Evolutionary conservation across 1,140 invertebrate species (phyloP).

Genomic region (Phymastichus coffea): DNA sequence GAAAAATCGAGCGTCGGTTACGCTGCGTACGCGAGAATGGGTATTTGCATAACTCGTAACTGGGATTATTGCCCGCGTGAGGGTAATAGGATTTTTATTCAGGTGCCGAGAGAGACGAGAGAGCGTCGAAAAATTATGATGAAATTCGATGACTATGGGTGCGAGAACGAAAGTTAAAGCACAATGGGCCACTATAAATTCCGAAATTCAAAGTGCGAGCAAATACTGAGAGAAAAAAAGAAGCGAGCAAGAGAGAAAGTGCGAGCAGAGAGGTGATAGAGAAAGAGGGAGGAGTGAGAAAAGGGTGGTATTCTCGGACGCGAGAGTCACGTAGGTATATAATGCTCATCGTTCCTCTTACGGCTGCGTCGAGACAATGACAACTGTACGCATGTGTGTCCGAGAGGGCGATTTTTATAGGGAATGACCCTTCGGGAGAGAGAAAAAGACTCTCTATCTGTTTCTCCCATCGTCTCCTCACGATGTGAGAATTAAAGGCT

Average conservation of each 20-base stretch:
- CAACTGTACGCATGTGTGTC: background rate
- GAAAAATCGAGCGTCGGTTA: too few species aligned
- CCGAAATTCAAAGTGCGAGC: background rate
- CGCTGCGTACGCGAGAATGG: too few species aligned
- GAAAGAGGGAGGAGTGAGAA: conserved; percentile 32
- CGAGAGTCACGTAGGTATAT: background rate
- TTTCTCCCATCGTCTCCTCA: background rate
- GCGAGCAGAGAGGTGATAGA: conserved; percentile 9
- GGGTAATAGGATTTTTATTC: too few species aligned
- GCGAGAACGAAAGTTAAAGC: too few species aligned
- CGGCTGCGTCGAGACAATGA: background rate
- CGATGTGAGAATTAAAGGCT: conserved; percentile 18
- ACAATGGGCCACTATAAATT: too few species aligned
- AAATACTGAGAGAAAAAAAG: background rate
- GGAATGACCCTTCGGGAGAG: conserved; percentile 2
- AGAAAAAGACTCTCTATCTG: background rate
- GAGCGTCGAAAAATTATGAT: too few species aligned
- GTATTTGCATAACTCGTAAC: too few species aligned
- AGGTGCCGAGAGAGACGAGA: too few species aligned
- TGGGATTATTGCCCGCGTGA: too few species aligned
- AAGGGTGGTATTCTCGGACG: conserved; percentile 6
- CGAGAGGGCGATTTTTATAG: background rate
- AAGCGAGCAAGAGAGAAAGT: conserved; percentile 13
- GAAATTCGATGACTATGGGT: too few species aligned
- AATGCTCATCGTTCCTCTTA: background rate